phyloP scores from a whole-genome alignment of 2,797 vertebrate species.

The Vireo griseus region DNA sequence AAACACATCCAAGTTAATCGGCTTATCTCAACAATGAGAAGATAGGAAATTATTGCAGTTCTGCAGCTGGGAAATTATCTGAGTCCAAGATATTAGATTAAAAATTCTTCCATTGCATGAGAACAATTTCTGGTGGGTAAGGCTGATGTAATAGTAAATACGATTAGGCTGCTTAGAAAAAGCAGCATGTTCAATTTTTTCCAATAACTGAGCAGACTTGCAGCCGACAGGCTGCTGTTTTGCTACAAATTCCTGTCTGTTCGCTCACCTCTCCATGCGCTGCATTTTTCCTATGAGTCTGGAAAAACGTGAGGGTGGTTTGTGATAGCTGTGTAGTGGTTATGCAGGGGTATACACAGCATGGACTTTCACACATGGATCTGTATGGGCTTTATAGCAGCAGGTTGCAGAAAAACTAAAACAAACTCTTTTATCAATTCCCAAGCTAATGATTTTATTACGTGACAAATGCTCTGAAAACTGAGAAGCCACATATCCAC shows the following conservation, averaged over 20 bases:
- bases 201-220: neutral
- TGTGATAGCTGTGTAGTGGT: neutral
- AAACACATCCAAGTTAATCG: constrained; percentile 5
- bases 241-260: neutral
- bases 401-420: neutral
- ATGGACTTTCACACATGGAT: neutral
- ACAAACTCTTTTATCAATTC: neutral
- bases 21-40: constrained; percentile 34
- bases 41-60: constrained; percentile 40
- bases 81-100: constrained; percentile 55
- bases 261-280: neutral
- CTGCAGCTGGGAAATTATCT: constrained; percentile 47
- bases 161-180: constrained; percentile 41
- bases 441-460: neutral
- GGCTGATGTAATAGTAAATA: constrained; percentile 53
- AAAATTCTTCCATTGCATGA: constrained; percentile 42
- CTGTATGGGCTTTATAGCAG: neutral
- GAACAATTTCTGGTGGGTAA: neutral
- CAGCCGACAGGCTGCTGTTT: neutral
- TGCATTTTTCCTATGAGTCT: neutral
- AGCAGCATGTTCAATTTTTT: constrained; percentile 18
- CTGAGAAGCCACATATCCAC: rapidly evolving
- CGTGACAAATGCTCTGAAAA: neutral
- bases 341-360: neutral
- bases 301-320: neutral